These are phyloP conservation scores for Autographa pulchrina DNA, from an alignment of 2,888 invertebrate genomes.

Conservation along the genomic window DNA sequence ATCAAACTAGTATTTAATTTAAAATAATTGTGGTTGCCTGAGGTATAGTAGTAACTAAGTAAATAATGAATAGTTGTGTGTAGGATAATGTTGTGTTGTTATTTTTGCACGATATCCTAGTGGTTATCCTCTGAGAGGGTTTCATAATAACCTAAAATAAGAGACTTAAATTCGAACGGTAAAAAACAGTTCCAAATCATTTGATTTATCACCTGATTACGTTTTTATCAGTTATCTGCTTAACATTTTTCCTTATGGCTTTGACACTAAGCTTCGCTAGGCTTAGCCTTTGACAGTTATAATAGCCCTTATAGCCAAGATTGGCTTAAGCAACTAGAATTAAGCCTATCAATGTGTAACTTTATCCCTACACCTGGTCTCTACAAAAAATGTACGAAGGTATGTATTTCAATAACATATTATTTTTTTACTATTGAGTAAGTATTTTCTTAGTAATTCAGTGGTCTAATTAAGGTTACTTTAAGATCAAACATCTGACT, in stretches of 20 bases:
- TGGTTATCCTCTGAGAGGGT: too few species aligned
- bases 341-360: neutral
- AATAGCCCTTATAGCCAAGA: neutral
- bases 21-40: too few species aligned
- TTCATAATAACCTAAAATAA: too few species aligned
- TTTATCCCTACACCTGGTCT: neutral
- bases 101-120: too few species aligned
- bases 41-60: too few species aligned
- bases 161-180: too few species aligned
- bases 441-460: slow-evolving; percentile 7
- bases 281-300: neutral
- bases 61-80: too few species aligned
- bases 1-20: too few species aligned
- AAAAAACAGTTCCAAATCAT: neutral
- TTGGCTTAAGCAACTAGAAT: neutral
- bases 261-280: slow-evolving; percentile 1
- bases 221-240: neutral
- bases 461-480: slow-evolving; percentile 25
- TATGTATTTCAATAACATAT: neutral
- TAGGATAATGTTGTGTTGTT: too few species aligned
- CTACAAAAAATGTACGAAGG: neutral
- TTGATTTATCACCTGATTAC: neutral
- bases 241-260: neutral
- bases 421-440: neutral
- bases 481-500: slow-evolving; percentile 53